Base-by-base conservation (phyloP, 1,140 invertebrate species). In the Pentalonia nigronervosa region DNA sequence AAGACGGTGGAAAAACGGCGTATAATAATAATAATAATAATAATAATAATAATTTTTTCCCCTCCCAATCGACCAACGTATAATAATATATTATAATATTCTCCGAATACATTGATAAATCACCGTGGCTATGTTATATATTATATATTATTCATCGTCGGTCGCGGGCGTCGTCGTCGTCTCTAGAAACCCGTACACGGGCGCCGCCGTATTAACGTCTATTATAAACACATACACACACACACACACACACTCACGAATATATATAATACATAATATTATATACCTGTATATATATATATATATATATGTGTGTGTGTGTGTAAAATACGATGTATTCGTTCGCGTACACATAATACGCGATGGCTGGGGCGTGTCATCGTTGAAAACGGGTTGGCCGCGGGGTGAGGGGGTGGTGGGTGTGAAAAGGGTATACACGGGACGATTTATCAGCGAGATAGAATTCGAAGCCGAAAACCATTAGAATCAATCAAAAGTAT, bases 401-500 rank as follows among this genome's bases (percentile, higher is more conserved):
- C 6, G 6, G 4, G 30, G 86, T 0, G 30, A 9, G n/a, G 25
- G 7, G 7, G 14, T 17, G 60, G 60, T n/a, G n/a, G 56, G 60
- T 30, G 56, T 76, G 60, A 76, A 76, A 87, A 48, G 30, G 21
- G 50, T 89, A 34, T 30, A 11, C 3, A n/a, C 1, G 36, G 34
- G 48, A 93, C 91, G 36, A 93, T 93, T 93, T 93, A 84, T 83
- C 91, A 93, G 36, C 91, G 34, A 45, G 47, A 81, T 83, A 83
- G 60, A 76, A 91, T 47, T 91, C 60, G 36, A 91, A 91, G 90
- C 90, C 60, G 45, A 56, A 60, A 91, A 91, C 90, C 90, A 93
- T 93, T 84, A 84, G 91, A 86, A 86, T 93, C 91, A 93, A 93
- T 93, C 67, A 83, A 91, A 91, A 91, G 89, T 90, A n/a, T 56